Base-by-base conservation (phyloP, 1,140 invertebrate genomes). In the Aethina tumida region DNA sequence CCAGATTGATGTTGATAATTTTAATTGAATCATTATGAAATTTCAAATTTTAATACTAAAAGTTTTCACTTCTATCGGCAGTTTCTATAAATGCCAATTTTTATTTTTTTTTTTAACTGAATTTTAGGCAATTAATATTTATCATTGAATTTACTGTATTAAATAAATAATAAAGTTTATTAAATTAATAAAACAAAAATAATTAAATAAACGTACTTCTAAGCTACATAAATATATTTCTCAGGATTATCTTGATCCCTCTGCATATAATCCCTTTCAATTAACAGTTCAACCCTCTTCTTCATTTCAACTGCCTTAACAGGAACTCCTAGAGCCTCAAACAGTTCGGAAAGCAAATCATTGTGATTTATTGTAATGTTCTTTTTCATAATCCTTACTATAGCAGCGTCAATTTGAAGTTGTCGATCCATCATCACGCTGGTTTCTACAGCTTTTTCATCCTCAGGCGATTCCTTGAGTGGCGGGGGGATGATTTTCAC, bases 401-500 rank as follows among this genome's bases (percentile, higher is more conserved):
- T 92, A 35, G 94, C 95, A 43, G 95, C 95, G 69, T 99, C 96
- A 52, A 99, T 97, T 70, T 98, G 92, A 67, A 97, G 97, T 62
- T 97, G 93, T 28, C 96, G 73, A 71, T 99, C 96, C 57, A 97
- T 90, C 68, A 93, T 93, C 28, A 99, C 93, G 49, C 93, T 73
- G 63, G 97, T 92, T 61, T 97, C 92, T 0, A 94, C 98, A 31
- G 85, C 85, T 58, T 90, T 86, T 60, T 98, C 94, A 63, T 97
- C 93, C 64, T 96, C 92, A 1, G 38, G 24, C 50, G 94, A 97
- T 75, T 98, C 95, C 62, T 97, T 97, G 83, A 97, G 89, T 67
- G 98, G 94, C 49, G 97, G 92, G 67, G 98, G 94, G 69, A 97
- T 97, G 54, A 99, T 97, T 69, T 95, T 96, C 58, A 99, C 96